Evolutionary conservation across 2,888 invertebrate genomes (phyloP), one percentile per base, ranked within the genome.

Genomic region (Hymenopus coronatus): DNA sequence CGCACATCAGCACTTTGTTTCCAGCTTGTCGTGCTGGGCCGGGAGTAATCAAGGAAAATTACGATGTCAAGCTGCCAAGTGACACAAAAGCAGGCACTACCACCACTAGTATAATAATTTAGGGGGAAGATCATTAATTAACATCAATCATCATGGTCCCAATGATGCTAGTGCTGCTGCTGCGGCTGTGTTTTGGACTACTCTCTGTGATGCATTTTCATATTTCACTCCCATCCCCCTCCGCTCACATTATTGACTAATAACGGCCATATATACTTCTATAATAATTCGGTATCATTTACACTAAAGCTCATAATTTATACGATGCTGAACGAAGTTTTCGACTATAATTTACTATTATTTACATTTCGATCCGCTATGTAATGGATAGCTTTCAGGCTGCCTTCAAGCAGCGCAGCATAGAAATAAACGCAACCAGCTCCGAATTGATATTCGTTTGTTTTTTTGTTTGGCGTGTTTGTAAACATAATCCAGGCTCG

Each of bases 291-390:
- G 87, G 87, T 87, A 82, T 87, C 87, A 87, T 87, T 87, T 87
- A 87, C 87, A 87, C 87, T 87, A 87, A 82, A 87, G 87, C 87
- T 40, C 87, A 87, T 87, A 87, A 87, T 87, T 87, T 87, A 87
- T 87, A 87, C 82, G 33, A 33, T 87, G 87, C 82, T 87, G 87
- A 87, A 87, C 87, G 87, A 87, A 87, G 87, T 87, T 87, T 87
- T 87, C 87, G 86, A 86, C 89, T 85, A 89, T 89, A 89, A 89
- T 89, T 89, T 89, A 89, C 89, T 89, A 89, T 89, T 89, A 89
- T 89, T 89, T 89, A 89, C 89, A 89, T 85, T 89, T 89, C 87
- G 87, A 87, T 87, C 82, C 82, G 82, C n/a, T n/a, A 20, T 82
- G 81, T 87, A 87, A 87, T 87, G 87, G 87, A 87, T 87, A 87